A percentile compares a stretch with the other conserved stretches of the same genome.
Evolutionary conservation across 2,888 invertebrate species (phyloP).

Genomic region (Pyrrhosoma nymphula): DNA sequence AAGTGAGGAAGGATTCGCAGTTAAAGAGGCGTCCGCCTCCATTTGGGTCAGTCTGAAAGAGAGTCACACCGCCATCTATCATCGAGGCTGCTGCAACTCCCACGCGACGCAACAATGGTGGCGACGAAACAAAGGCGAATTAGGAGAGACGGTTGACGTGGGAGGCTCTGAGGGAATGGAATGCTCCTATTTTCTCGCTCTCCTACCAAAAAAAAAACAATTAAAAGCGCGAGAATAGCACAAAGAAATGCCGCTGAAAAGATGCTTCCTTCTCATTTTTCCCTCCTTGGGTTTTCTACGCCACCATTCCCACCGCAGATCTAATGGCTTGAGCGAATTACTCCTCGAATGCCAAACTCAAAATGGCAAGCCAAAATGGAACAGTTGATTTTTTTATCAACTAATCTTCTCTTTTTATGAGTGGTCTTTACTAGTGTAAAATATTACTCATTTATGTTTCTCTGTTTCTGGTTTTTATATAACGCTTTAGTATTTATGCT

Average conservation of each 20-base stretch:
- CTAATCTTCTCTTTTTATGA: too few relatives aligned
- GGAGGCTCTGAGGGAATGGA: constrained; percentile 44
- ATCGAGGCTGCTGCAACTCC: constrained; percentile 15
- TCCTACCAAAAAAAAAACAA: neutral
- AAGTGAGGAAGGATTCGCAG: neutral
- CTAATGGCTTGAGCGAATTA: neutral
- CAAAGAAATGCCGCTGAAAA: constrained; percentile 21
- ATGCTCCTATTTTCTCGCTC: constrained; percentile 53
- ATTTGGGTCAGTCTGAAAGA: constrained; percentile 44
- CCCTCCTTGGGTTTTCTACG: neutral
- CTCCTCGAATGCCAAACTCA: neutral
- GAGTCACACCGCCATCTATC: neutral
- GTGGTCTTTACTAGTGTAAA: too few relatives aligned
- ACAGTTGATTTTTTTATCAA: neutral
- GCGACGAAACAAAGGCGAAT: neutral
- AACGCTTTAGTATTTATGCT: too few relatives aligned
- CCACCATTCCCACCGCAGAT: neutral
- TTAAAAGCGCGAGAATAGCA: constrained; percentile 37
- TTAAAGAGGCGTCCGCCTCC: neutral
- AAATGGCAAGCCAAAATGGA: neutral
- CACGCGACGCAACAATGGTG: constrained; percentile 43
- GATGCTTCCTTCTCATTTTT: constrained; percentile 6
- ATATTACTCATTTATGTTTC: too few relatives aligned
- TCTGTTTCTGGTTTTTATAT: too few relatives aligned
- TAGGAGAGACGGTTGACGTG: neutral